Evolutionary conservation across 2,888 invertebrate species (phyloP), one percentile per base, ranked within the genome.

Genomic region (Epinotia demarniana): DNA sequence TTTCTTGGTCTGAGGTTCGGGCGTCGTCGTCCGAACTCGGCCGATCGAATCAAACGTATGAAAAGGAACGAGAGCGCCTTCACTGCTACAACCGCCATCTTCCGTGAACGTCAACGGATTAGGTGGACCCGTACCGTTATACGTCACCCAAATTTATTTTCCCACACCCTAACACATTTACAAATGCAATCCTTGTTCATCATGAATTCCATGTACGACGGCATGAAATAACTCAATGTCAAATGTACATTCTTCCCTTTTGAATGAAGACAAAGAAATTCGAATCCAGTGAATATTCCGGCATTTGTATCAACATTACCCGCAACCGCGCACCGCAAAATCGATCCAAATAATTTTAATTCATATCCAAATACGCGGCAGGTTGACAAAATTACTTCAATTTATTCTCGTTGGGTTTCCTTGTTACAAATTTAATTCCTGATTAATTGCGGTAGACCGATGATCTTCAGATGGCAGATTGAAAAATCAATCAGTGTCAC

Each of bases 401-500:
- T 62, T 73, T 55, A 61, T 73, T 39, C 39, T 18, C 43, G 58
- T 46, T 43, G 58, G 58, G 55, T 58, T 68, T 73, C 61, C 55
- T 55, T 62, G 68, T 61, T 73, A 73, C 73, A 58, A 67, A 67
- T 67, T 73, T 73, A 73, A 67, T 73, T 67, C 16, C 33, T 61
- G 67, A 73, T 67, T 73, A 55, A 73, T 68, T 67, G 73, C 68
- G 68, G 68, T 62, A 68, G 68, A 68, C 68, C 72, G 60, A 73
- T 73, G 64, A 68, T 73, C 68, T 68, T 62, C 53, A 68, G 23
- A 27, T 68, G 39, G 62, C 55, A 43, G 53, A 68, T 68, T 73
- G 61, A 68, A 62, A 73, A 62, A 68, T 73, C 68, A 68, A 73
- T 73, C 73, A 73, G 61, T 61, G 73, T 73, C 67, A n/a, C 53